phyloP scores from a whole-genome alignment of 2,888 invertebrate genomes.

The Sarcophaga variegata region DNA sequence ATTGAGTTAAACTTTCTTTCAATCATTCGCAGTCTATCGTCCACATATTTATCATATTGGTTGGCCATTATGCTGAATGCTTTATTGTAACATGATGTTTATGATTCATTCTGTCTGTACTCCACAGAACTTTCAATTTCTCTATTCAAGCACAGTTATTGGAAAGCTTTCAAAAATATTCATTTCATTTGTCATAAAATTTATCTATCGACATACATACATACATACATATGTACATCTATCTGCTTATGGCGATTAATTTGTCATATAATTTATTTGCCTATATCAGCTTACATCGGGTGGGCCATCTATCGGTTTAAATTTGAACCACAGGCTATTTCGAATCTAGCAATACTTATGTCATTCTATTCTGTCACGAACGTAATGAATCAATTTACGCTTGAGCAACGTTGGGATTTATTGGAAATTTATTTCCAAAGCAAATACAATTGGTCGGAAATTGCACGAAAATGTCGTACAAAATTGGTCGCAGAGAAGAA shows the following conservation, averaged over 20 bases:
- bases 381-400: too few species aligned
- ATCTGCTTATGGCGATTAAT: not conserved
- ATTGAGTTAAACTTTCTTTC: not conserved
- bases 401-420: too few species aligned
- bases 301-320: too few species aligned
- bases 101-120: not conserved
- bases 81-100: constrained; percentile 13
- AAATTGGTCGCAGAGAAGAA: too few species aligned
- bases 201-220: not conserved
- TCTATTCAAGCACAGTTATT: not conserved
- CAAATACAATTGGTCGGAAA: too few species aligned
- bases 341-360: too few species aligned
- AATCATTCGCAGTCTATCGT: not conserved
- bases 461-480: too few species aligned
- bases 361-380: too few species aligned
- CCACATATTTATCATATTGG: constrained; percentile 1
- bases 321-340: too few species aligned
- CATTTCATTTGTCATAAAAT: not conserved
- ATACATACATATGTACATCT: not conserved
- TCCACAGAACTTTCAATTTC: constrained; percentile 52
- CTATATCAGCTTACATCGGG: too few species aligned
- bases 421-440: too few species aligned
- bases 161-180: not conserved
- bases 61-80: constrained; percentile 8
- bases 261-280: not conserved